phyloP scores from a whole-genome alignment of 2,797 vertebrate genomes.

The Champsocephalus gunnari region DNA sequence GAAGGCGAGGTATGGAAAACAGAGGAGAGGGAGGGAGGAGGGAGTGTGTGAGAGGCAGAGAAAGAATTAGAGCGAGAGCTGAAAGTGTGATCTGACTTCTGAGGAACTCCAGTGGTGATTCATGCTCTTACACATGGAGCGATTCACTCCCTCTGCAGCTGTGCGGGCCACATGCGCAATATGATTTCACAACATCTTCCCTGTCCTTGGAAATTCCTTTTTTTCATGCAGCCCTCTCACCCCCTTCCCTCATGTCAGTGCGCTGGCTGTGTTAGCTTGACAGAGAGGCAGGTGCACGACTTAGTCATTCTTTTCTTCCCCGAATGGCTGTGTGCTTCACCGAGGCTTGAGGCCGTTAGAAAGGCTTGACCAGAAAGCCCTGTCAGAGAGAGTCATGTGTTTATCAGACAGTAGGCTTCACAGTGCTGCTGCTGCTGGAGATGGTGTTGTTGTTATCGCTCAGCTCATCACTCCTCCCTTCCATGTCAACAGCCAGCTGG shows the following conservation, averaged over 20 bases:
- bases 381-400: conserved; percentile 53
- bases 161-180: conserved; percentile 79
- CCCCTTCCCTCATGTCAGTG: conserved; percentile 58
- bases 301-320: conserved; percentile 71
- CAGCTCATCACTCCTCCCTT: conserved; percentile 43
- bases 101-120: conserved; percentile 80
- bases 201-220: conserved; percentile 81
- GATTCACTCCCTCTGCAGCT: conserved; percentile 81
- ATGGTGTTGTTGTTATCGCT: conserved; percentile 58
- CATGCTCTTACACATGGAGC: conserved; percentile 78
- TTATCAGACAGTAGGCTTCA: conserved; percentile 50
- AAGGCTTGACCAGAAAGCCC: conserved; percentile 36
- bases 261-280: conserved; percentile 58
- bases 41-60: conserved; percentile 28
- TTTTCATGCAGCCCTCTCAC: conserved; percentile 56
- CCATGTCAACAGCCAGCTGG: conserved; percentile 55
- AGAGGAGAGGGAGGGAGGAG: conserved; percentile 33
- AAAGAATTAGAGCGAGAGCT: conserved; percentile 13
- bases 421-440: conserved; percentile 16
- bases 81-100: conserved; percentile 79
- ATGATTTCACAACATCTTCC: conserved; percentile 85
- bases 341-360: conserved; percentile 49
- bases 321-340: conserved; percentile 45
- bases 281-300: conserved; percentile 75
- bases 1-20: conserved; percentile 64